phyloP scores from a whole-genome alignment of 1,140 invertebrate species.

The Saccostrea glomerata region DNA sequence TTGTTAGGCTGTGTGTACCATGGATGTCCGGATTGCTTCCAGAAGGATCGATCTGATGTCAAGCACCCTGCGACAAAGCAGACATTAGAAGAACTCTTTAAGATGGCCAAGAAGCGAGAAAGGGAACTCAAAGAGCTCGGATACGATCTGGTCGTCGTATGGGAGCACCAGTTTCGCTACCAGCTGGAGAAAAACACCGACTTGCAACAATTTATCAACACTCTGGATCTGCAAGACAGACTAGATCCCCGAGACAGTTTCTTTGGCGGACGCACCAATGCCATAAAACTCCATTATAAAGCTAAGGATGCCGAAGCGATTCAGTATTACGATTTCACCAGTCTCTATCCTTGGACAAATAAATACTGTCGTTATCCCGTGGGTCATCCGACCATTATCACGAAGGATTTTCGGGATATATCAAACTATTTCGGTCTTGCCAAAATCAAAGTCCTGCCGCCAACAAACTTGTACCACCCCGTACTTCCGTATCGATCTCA shows the following conservation, averaged over 20 bases:
- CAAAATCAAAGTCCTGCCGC: slow-evolving; percentile 43
- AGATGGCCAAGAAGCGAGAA: slow-evolving; percentile 42
- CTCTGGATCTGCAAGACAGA: slow-evolving; percentile 37
- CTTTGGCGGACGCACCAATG: slow-evolving; percentile 48
- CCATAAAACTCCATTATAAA: slow-evolving; percentile 38
- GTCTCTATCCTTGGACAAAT: slow-evolving; percentile 43
- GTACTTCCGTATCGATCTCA: slow-evolving; percentile 43
- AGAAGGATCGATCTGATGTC: slow-evolving; percentile 39
- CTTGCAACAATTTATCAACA: slow-evolving; percentile 18
- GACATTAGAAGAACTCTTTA: slow-evolving; percentile 46
- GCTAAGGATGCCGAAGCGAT: slow-evolving; percentile 32
- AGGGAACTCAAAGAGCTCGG: slow-evolving; percentile 43
- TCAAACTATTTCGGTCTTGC: slow-evolving; percentile 43
- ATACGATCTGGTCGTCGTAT: slow-evolving; percentile 41
- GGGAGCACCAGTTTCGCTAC: slow-evolving; percentile 53
- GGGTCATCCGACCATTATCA: slow-evolving; percentile 42
- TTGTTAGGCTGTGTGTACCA: slow-evolving; percentile 48
- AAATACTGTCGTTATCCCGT: slow-evolving; percentile 45
- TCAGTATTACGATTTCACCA: slow-evolving; percentile 46
- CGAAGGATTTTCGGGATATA: slow-evolving; percentile 42
- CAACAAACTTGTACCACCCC: slow-evolving; percentile 18
- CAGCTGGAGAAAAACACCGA: slow-evolving; percentile 12
- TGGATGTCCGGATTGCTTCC: slow-evolving; percentile 51
- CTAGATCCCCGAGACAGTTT: slow-evolving; percentile 42
- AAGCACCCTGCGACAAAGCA: slow-evolving; percentile 37